phyloP scores from a whole-genome alignment of 2,888 invertebrate genomes.

The Bombylius major region DNA sequence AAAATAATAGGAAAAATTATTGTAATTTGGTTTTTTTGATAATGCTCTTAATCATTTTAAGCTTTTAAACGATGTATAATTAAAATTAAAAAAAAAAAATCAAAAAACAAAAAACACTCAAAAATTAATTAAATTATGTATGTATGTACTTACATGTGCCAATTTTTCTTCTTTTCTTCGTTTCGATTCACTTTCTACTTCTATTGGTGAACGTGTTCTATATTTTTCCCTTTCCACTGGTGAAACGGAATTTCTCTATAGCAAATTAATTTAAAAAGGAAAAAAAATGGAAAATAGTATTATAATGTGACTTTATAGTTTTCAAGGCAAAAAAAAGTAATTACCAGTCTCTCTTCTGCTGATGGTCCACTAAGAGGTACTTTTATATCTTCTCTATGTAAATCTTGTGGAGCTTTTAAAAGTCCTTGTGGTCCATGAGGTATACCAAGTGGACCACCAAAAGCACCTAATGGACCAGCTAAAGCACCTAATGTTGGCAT shows the following conservation, averaged over 20 bases:
- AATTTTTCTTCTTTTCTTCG: slow-evolving; percentile 79
- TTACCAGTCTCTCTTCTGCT: slow-evolving; percentile 47
- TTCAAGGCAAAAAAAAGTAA: slow-evolving; percentile 1
- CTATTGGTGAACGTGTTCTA: slow-evolving; percentile 64
- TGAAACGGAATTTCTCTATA: slow-evolving; percentile 65
- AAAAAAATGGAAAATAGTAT: slow-evolving; percentile 6
- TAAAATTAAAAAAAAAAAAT: neutral
- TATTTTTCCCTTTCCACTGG: slow-evolving; percentile 74
- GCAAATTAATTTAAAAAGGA: slow-evolving; percentile 10
- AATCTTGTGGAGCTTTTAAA: slow-evolving; percentile 36
- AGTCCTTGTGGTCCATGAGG: slow-evolving; percentile 37
- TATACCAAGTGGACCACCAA: slow-evolving; percentile 35
- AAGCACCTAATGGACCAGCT: slow-evolving; percentile 34
- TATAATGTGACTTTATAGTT: neutral
- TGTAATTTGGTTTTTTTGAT: too few relatives aligned
- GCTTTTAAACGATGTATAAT: too few relatives aligned
- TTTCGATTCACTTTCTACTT: slow-evolving; percentile 60
- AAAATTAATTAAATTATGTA: neutral
- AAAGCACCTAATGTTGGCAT: slow-evolving; percentile 40
- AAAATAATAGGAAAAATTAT: too few relatives aligned
- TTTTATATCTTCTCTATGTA: slow-evolving; percentile 37
- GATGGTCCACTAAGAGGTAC: slow-evolving; percentile 40
- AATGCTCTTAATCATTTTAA: too few relatives aligned
- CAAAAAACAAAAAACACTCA: neutral
- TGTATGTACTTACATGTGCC: slow-evolving; percentile 57